A percentile compares a stretch with the other conserved stretches of the same genome.
Conservation (phyloP, 2,113 vertebrate species). For the Carollia perspicillata region DNA sequence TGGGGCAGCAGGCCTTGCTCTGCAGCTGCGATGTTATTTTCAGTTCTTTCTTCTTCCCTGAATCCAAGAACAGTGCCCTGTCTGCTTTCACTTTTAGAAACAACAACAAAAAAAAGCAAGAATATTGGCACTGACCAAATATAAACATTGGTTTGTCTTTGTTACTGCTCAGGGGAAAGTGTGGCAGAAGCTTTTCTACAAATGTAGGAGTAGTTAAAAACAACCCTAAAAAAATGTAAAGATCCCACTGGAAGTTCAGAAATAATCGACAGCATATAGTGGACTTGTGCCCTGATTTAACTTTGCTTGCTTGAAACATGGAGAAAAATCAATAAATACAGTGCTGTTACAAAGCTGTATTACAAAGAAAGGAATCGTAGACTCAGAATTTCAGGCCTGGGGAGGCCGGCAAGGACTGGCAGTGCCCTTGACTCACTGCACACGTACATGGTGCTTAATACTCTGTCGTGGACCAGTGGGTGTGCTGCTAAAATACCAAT, state of each 20-base stretch:
- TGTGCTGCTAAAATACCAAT: background rate
- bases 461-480: no score
- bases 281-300: background rate
- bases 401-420: background rate
- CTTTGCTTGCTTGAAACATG: background rate
- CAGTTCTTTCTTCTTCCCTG: background rate
- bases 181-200: background rate
- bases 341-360: background rate
- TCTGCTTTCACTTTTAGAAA: constrained; percentile 50
- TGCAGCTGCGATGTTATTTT: background rate
- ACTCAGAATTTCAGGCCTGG: background rate
- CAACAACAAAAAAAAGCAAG: background rate
- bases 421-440: background rate
- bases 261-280: background rate
- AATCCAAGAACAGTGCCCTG: background rate
- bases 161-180: background rate
- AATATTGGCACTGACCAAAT: constrained; percentile 44
- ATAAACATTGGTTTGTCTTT: constrained; percentile 3
- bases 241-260: background rate
- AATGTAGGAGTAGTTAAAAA: background rate
- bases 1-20: background rate
- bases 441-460: background rate
- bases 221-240: background rate
- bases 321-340: background rate
- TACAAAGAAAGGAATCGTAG: background rate